Evolutionary conservation across 2,797 vertebrate genomes (phyloP).

Genomic region (Luscinia megarhynchos): DNA sequence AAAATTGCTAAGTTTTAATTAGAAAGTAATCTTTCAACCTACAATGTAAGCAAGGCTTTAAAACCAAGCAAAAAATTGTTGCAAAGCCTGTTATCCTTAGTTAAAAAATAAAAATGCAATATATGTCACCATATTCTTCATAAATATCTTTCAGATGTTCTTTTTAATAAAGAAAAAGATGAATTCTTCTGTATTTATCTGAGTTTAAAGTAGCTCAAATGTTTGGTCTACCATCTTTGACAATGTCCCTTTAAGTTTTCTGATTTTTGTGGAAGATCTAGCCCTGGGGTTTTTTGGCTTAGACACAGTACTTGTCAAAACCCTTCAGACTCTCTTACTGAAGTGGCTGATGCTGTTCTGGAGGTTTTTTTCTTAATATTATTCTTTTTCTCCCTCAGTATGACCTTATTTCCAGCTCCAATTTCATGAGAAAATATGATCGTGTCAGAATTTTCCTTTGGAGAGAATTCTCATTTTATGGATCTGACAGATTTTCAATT

Average conservation of each 20-base stretch:
- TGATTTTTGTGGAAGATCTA: constrained; percentile 32
- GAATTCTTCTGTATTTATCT: not conserved
- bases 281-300: constrained; percentile 53
- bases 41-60: not conserved
- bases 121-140: not conserved
- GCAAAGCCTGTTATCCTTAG: constrained; percentile 8
- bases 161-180: constrained; percentile 15
- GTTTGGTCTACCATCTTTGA: constrained; percentile 53
- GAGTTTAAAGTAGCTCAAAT: constrained; percentile 38
- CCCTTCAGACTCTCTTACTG: constrained; percentile 36
- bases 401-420: constrained; percentile 67
- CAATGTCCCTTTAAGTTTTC: constrained; percentile 58
- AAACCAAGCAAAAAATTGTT: not conserved
- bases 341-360: constrained; percentile 29
- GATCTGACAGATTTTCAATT: constrained; percentile 76
- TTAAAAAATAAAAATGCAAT: constrained; percentile 12
- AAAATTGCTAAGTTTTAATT: constrained; percentile 11
- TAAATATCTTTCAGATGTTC: constrained; percentile 35
- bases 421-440: constrained; percentile 62
- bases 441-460: constrained; percentile 69
- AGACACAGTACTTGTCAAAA: constrained; percentile 64
- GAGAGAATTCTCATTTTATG: constrained; percentile 73
- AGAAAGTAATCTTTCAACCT: constrained; percentile 43
- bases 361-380: not conserved
- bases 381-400: not conserved